Percentiles rank a stretch among this genome's conserved stretches.
phyloP scores from a whole-genome alignment of 2,888 invertebrate species.

The Drosophila siamana region DNA sequence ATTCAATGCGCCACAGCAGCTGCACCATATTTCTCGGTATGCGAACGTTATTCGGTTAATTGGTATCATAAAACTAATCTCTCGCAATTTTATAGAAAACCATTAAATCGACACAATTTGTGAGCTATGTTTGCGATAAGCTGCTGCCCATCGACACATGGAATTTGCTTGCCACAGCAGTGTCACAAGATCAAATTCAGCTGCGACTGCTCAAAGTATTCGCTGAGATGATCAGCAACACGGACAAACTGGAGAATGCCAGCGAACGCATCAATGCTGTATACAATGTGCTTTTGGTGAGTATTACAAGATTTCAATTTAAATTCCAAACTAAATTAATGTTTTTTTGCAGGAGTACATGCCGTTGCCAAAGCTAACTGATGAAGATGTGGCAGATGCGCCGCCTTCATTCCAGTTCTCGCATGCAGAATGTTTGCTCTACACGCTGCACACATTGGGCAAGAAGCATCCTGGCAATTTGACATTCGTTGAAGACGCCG shows the following conservation, averaged over 20 bases:
- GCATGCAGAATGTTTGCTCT: constrained; percentile 96
- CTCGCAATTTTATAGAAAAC: constrained; percentile 88
- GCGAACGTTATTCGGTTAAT: background rate
- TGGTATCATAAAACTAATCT: constrained; percentile 13
- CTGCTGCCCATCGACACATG: constrained; percentile 90
- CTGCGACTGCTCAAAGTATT: constrained; percentile 93
- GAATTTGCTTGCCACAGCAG: constrained; percentile 88
- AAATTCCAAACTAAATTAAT: background rate
- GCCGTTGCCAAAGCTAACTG: constrained; percentile 93
- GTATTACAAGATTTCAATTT: constrained; percentile 53
- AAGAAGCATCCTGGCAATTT: constrained; percentile 92
- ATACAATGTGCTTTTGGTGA: constrained; percentile 92
- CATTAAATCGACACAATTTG: constrained; percentile 93
- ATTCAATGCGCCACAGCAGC: constrained; percentile 95
- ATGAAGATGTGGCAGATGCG: constrained; percentile 86
- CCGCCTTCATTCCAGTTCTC: constrained; percentile 96
- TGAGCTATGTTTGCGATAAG: constrained; percentile 93
- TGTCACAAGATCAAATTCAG: constrained; percentile 88
- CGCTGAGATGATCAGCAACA: constrained; percentile 93
- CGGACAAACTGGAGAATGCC: constrained; percentile 91
- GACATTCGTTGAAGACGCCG: constrained; percentile 89
- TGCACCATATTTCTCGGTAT: constrained; percentile 94
- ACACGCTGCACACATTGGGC: constrained; percentile 90
- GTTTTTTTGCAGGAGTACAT: constrained; percentile 90
- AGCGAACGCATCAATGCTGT: constrained; percentile 91